A percentile compares a stretch with the other conserved stretches of the same genome.
phyloP scores from a whole-genome alignment of 1,140 invertebrate species.

The Drosophila neocordata region DNA sequence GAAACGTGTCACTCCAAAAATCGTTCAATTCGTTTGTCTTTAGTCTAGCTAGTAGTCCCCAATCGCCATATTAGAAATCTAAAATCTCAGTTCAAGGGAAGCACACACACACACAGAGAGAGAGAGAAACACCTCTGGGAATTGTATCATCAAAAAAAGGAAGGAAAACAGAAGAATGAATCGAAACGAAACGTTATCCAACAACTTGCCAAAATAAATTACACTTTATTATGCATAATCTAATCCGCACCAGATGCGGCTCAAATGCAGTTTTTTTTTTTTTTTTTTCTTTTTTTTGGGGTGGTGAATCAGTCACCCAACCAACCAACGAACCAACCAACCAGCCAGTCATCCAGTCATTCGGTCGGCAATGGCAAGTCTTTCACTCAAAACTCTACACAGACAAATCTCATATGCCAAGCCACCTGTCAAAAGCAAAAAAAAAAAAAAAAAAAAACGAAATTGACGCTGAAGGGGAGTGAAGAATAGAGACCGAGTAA shows the following conservation, averaged over 20 bases:
- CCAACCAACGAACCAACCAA: not conserved
- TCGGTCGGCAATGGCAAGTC: not conserved
- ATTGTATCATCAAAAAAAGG: not conserved
- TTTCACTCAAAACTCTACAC: not conserved
- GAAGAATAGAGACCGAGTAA: not conserved
- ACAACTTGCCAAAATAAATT: slow-evolving; percentile 76
- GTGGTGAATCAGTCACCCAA: slow-evolving; percentile 5
- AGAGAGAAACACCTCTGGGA: slow-evolving; percentile 19
- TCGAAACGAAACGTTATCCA: slow-evolving; percentile 17
- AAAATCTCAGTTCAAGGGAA: slow-evolving; percentile 60
- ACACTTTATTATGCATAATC: slow-evolving; percentile 81
- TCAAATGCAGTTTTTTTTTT: slow-evolving; percentile 7
- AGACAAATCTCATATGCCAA: slow-evolving; percentile 12
- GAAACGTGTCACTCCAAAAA: slow-evolving; percentile 69
- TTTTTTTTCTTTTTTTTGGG: not conserved
- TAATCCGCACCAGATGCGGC: slow-evolving; percentile 76
- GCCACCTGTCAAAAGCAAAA: slow-evolving; percentile 12
- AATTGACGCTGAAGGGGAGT: not conserved
- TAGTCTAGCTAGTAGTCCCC: not conserved
- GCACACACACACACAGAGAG: slow-evolving; percentile 12
- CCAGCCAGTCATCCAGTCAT: not conserved
- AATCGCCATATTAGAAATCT: not conserved
- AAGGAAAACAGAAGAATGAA: not conserved
- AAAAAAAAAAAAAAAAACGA: not conserved
- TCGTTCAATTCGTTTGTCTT: slow-evolving; percentile 50